phyloP scores from a whole-genome alignment of 2,888 invertebrate genomes.

The Rhimphoctona megacephalus region DNA sequence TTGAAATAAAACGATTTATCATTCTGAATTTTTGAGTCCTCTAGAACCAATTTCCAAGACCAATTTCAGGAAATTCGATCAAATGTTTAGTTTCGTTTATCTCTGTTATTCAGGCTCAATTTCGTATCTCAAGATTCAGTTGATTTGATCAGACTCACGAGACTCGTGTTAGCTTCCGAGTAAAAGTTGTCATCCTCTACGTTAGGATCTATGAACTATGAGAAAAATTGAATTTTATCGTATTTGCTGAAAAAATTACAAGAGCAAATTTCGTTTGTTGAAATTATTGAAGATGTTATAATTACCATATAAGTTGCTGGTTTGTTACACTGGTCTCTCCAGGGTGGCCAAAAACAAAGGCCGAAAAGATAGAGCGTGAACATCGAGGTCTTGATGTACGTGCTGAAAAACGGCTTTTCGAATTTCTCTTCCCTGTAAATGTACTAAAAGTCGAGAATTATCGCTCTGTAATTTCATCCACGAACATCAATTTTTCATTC shows the following conservation, averaged over 20 bases:
- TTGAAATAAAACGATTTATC: too few relatives aligned
- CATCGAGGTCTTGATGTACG: slow-evolving; percentile 97
- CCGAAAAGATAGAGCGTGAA: slow-evolving; percentile 96
- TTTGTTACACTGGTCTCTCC: slow-evolving; percentile 94
- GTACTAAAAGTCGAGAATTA: slow-evolving; percentile 87
- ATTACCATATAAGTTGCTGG: slow-evolving; percentile 90
- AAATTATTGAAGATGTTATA: neutral
- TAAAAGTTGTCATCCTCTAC: slow-evolving; percentile 93
- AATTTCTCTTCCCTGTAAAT: slow-evolving; percentile 93
- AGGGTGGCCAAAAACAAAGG: slow-evolving; percentile 95
- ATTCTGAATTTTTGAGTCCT: too few relatives aligned
- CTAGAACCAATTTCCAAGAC: too few relatives aligned
- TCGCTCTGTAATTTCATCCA: neutral
- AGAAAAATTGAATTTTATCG: slow-evolving; percentile 66
- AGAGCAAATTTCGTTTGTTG: neutral
- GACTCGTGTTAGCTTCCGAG: slow-evolving; percentile 88
- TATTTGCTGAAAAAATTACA: neutral
- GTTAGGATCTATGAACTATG: slow-evolving; percentile 90
- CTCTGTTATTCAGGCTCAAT: too few relatives aligned
- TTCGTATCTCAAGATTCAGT: neutral
- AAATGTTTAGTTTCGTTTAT: too few relatives aligned
- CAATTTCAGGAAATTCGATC: too few relatives aligned
- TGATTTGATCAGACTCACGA: slow-evolving; percentile 84
- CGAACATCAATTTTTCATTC: neutral
- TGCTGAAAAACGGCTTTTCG: slow-evolving; percentile 97